A percentile compares a stretch with the other conserved stretches of the same genome.
Evolutionary conservation across 2,113 vertebrate species (phyloP).

Genomic region (Vulpes vulpes): DNA sequence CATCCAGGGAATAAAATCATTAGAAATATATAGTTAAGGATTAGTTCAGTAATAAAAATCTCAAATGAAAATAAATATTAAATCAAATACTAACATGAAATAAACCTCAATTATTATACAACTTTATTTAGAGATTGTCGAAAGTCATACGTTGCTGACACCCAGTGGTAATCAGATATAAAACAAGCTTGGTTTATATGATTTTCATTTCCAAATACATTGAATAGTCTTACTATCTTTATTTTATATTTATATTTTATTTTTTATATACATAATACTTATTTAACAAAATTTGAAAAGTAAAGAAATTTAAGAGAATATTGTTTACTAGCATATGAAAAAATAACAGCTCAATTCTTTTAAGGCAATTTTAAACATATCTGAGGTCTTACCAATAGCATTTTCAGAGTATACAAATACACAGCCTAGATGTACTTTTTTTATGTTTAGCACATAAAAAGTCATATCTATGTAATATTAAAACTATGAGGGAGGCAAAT

Average conservation of each 20-base stretch:
- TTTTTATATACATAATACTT: neutral
- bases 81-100: constrained; percentile 3
- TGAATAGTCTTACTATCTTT: neutral
- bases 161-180: constrained; percentile 60
- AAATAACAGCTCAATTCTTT: neutral
- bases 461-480: neutral
- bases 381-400: neutral
- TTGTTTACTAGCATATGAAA: neutral
- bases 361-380: constrained; percentile 37
- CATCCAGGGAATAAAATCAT: constrained; percentile 1
- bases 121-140: neutral
- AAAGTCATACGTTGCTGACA: constrained; percentile 64
- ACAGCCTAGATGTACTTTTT: neutral
- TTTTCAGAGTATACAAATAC: neutral
- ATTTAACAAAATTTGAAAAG: neutral
- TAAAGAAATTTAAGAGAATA: neutral
- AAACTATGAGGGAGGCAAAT: neutral
- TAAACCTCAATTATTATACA: neutral
- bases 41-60: neutral
- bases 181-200: constrained; percentile 1
- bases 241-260: constrained; percentile 7
- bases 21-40: neutral
- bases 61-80: constrained; percentile 20
- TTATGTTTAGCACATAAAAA: neutral
- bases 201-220: neutral